A percentile compares a stretch with the other conserved stretches of the same genome.
These are phyloP conservation scores for Leucoraja ocellata DNA, from an alignment of 2,797 vertebrate genomes.

Conservation along the genomic window DNA sequence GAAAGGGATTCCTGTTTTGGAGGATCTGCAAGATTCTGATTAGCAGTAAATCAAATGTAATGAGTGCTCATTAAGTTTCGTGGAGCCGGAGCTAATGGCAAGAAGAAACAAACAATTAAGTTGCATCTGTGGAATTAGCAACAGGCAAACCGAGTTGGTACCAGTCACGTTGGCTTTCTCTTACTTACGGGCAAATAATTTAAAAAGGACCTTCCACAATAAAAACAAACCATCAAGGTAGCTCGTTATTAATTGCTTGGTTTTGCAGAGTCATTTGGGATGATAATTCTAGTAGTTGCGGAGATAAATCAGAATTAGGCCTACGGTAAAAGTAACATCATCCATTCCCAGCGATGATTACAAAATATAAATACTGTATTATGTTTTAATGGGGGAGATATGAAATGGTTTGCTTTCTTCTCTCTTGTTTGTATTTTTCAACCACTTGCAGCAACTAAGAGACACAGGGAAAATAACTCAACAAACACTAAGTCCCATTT, in stretches of 20 bases:
- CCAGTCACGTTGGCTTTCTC: background rate
- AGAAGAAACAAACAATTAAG: conserved; percentile 33
- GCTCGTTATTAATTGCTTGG: conserved; percentile 3
- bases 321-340: background rate
- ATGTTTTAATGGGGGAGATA: background rate
- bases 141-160: background rate
- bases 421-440: background rate
- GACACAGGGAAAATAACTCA: background rate
- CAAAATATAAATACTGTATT: conserved; percentile 3
- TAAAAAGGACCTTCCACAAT: conserved; percentile 3
- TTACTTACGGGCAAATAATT: conserved; percentile 30
- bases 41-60: conserved; percentile 45
- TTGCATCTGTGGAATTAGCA: background rate
- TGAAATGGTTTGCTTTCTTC: background rate
- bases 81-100: background rate
- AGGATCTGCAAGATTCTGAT: conserved; percentile 47
- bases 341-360: conserved; percentile 4
- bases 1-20: conserved; percentile 50
- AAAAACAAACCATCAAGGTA: conserved; percentile 4
- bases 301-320: conserved; percentile 20
- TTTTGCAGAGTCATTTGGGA: conserved; percentile 30
- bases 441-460: background rate
- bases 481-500: background rate
- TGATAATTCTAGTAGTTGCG: conserved; percentile 18
- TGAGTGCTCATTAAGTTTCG: conserved; percentile 50